These are phyloP conservation scores for Macrosoma leucophasiata DNA, from an alignment of 2,888 invertebrate species.

Conservation along the genomic window DNA sequence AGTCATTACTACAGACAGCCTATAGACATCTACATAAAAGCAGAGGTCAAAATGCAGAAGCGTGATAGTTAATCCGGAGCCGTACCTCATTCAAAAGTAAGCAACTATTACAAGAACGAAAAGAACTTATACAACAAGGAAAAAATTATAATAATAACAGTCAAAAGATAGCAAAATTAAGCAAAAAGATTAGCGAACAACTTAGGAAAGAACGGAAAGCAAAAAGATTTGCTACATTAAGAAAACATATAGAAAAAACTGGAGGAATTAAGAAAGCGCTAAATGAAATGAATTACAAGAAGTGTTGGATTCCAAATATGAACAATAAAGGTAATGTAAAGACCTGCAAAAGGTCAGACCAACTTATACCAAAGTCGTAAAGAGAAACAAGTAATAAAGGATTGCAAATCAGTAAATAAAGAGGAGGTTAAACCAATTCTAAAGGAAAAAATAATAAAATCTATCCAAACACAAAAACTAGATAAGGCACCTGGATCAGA, in stretches of 20 bases:
- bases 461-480: conserved; percentile 27
- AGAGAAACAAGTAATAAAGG: conserved; percentile 5
- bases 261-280: conserved; percentile 23
- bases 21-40: no score
- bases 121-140: conserved; percentile 16
- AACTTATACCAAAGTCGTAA: conserved; percentile 20
- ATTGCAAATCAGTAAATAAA: conserved; percentile 3
- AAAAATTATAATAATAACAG: conserved; percentile 14
- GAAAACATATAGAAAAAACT: conserved; percentile 19
- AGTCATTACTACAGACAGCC: no score
- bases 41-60: conserved; percentile 15
- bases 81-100: conserved; percentile 8
- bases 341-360: conserved; percentile 18
- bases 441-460: conserved; percentile 24
- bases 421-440: conserved; percentile 22
- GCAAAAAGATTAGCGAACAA: conserved; percentile 23
- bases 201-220: conserved; percentile 22
- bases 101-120: conserved; percentile 18
- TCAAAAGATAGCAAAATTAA: conserved; percentile 22
- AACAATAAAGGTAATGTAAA: conserved; percentile 15
- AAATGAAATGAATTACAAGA: conserved; percentile 21
- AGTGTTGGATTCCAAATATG: conserved; percentile 25
- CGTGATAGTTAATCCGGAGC: conserved; percentile 4
- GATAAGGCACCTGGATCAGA: conserved; percentile 30
- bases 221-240: conserved; percentile 17